Evolutionary conservation across 2,113 vertebrate species (phyloP).

Genomic region (Pholis gunnellus): DNA sequence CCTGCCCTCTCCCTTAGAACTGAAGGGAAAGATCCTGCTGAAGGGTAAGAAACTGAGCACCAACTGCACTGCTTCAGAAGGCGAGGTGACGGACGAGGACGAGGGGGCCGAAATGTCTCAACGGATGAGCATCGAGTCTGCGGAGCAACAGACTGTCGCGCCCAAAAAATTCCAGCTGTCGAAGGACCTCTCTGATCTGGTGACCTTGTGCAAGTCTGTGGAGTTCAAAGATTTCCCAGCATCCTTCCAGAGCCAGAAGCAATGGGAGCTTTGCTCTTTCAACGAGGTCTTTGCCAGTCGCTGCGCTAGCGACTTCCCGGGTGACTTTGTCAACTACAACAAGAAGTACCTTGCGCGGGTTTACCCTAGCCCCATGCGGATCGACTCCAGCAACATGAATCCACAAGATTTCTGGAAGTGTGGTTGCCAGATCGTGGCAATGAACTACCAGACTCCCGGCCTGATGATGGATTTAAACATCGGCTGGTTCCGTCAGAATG

Average conservation of each 20-base stretch:
- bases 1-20: slow-evolving; percentile 90
- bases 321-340: slow-evolving; percentile 98
- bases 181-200: slow-evolving; percentile 95
- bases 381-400: slow-evolving; percentile 99
- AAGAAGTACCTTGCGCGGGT: slow-evolving; percentile 95
- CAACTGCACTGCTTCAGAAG: slow-evolving; percentile 89
- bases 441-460: slow-evolving; percentile 98
- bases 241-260: slow-evolving; percentile 95
- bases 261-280: slow-evolving; percentile 98
- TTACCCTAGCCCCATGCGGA: slow-evolving; percentile 97
- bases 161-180: slow-evolving; percentile 93
- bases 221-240: slow-evolving; percentile 95
- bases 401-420: slow-evolving; percentile 99
- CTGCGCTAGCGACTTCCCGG: slow-evolving; percentile 93
- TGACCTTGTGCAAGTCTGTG: slow-evolving; percentile 95
- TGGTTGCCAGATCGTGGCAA: slow-evolving; percentile 97
- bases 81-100: slow-evolving; percentile 97
- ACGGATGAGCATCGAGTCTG: slow-evolving; percentile 86
- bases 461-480: slow-evolving; percentile 99
- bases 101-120: slow-evolving; percentile 98
- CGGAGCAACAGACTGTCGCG: slow-evolving; percentile 85
- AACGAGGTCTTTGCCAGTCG: slow-evolving; percentile 95
- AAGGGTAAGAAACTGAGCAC: slow-evolving; percentile 94
- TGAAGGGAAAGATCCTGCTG: slow-evolving; percentile 94
- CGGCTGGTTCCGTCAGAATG: slow-evolving; percentile 97